Evolutionary conservation across 2,113 vertebrate species (phyloP).

Genomic region (Meles meles): DNA sequence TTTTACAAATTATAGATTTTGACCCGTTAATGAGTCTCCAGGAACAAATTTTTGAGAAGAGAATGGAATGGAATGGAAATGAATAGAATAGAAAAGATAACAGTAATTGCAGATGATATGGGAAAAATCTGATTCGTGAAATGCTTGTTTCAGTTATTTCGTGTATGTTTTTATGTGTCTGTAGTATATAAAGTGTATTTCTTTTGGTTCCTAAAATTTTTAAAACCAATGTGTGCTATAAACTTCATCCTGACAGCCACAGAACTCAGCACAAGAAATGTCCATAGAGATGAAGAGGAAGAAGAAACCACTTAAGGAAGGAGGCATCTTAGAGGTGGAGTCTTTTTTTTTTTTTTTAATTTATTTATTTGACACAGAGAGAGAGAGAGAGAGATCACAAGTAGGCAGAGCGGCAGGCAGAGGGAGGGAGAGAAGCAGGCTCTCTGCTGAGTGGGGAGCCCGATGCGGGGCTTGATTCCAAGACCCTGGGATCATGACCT

Average conservation of each 20-base stretch:
- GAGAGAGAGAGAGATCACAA: no score
- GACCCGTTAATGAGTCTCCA: neutral
- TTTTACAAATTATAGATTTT: neutral
- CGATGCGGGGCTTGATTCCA: no score
- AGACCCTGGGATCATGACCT: no score
- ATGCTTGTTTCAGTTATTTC: neutral
- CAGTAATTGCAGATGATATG: neutral
- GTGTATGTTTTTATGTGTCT: neutral
- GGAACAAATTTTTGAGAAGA: neutral
- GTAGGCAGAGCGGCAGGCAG: no score
- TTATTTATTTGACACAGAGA: no score
- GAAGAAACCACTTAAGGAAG: neutral
- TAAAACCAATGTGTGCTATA: neutral
- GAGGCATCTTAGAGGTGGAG: neutral
- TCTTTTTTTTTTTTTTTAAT: neutral
- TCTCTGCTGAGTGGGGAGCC: no score
- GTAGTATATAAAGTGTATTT: neutral
- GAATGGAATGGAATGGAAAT: neutral
- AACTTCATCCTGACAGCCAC: neutral
- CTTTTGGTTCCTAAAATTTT: neutral
- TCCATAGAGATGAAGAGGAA: neutral
- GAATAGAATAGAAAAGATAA: neutral
- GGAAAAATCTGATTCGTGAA: neutral
- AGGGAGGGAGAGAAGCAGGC: no score
- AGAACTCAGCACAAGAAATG: neutral